Conservation (phyloP, 37 sponge, comb jelly and placozoan species). For the Lycopodina hypogea region DNA sequence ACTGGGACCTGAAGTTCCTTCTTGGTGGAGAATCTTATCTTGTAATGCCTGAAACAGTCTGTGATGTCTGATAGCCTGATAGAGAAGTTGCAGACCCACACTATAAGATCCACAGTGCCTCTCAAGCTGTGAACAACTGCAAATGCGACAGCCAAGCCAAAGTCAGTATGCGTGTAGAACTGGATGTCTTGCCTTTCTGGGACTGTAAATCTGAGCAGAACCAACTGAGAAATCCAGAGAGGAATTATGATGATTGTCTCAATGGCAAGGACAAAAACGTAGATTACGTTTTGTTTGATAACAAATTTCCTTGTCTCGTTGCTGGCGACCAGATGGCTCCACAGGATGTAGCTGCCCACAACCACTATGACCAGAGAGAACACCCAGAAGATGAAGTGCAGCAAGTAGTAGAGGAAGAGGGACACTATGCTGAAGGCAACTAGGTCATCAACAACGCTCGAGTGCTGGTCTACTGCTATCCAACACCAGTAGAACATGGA, state of each 20-base stretch:
- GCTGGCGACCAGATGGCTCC: conserved; percentile 43
- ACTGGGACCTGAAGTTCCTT: conserved; percentile 3
- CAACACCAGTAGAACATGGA: conserved; percentile 90
- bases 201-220: not conserved
- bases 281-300: conserved; percentile 56
- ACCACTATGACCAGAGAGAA: conserved; percentile 45
- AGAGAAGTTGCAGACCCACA: conserved; percentile 72
- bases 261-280: conserved; percentile 54
- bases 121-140: conserved; percentile 61
- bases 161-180: conserved; percentile 8
- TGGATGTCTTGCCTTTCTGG: not conserved
- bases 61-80: conserved; percentile 55
- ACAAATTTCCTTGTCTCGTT: conserved; percentile 65
- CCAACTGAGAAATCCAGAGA: conserved; percentile 60
- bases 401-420: conserved; percentile 59
- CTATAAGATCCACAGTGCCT: conserved; percentile 69
- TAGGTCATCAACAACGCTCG: not conserved
- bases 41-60: not conserved
- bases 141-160: conserved; percentile 53
- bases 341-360: conserved; percentile 30
- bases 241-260: conserved; percentile 48
- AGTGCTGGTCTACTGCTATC: conserved; percentile 31
- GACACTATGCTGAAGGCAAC: conserved; percentile 24
- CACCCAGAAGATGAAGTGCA: conserved; percentile 38
- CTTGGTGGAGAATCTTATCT: not conserved